A percentile compares a stretch with the other conserved stretches of the same genome.
Evolutionary conservation across 2,888 invertebrate species (phyloP).

Genomic region (Callyntrura sp.): DNA sequence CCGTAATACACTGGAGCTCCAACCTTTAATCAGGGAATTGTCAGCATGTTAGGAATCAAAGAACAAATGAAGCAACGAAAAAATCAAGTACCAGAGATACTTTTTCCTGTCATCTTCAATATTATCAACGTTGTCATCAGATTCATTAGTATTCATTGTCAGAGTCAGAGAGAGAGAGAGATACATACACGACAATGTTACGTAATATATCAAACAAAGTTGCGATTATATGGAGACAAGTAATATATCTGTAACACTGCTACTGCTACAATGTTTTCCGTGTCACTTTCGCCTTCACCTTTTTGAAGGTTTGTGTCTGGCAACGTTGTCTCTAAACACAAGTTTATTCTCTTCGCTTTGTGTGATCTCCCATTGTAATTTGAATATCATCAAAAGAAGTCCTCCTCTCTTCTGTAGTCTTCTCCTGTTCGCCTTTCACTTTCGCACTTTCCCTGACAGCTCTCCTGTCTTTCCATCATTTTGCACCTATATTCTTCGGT

Average conservation of each 20-base stretch:
- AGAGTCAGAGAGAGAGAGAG: neutral
- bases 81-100: neutral
- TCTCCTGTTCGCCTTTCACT: constrained; percentile 40
- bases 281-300: neutral
- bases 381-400: constrained; percentile 55
- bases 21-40: neutral
- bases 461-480: constrained; percentile 6
- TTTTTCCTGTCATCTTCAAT: constrained; percentile 4
- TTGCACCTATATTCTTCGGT: no score
- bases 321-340: neutral
- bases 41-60: neutral
- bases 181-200: neutral
- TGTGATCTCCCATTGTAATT: constrained; percentile 54
- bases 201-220: neutral
- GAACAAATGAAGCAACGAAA: constrained; percentile 2
- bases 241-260: neutral
- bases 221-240: no score
- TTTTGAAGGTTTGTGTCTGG: constrained; percentile 22
- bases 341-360: constrained; percentile 2
- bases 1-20: neutral
- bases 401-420: constrained; percentile 33
- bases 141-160: constrained; percentile 6
- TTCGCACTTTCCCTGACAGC: constrained; percentile 55
- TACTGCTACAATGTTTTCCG: neutral
- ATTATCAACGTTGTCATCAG: constrained; percentile 5